phyloP scores from a whole-genome alignment of 2,113 vertebrate species.

The Burhinus oedicnemus region DNA sequence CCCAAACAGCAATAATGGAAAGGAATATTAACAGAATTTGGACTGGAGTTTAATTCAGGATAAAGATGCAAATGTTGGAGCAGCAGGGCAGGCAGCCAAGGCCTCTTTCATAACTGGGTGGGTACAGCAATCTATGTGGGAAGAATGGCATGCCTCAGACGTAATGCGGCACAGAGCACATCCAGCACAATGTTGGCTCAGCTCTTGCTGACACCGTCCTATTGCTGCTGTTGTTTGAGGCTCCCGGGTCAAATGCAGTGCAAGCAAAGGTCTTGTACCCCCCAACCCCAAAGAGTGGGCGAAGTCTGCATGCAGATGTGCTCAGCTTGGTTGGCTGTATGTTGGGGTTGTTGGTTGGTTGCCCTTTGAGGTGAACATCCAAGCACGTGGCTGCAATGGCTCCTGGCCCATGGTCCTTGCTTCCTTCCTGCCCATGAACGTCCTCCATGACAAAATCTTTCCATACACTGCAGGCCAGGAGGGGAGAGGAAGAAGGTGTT shows the following conservation, averaged over 20 bases:
- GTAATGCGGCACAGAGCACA: not conserved
- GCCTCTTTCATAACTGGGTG: slow-evolving; percentile 57
- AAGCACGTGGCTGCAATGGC: slow-evolving; percentile 1
- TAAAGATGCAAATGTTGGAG: slow-evolving; percentile 50
- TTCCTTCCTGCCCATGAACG: slow-evolving; percentile 33
- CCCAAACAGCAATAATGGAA: not conserved
- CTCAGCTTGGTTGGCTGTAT: not conserved
- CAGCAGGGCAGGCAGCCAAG: slow-evolving; percentile 46
- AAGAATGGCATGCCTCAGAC: slow-evolving; percentile 56
- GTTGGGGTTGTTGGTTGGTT: fast-evolving
- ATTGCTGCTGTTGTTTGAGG: not conserved
- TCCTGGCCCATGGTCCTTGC: not conserved
- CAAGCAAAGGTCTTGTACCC: not conserved
- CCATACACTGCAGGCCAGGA: not conserved
- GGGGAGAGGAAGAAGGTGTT: not conserved
- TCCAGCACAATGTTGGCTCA: slow-evolving; percentile 26
- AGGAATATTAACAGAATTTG: not conserved
- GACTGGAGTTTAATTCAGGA: slow-evolving; percentile 40
- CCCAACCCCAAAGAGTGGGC: not conserved
- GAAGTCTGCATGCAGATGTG: not conserved
- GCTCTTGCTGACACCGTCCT: not conserved
- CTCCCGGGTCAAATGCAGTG: not conserved
- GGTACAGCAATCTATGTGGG: slow-evolving; percentile 42
- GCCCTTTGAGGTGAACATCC: not conserved
- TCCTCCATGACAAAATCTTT: slow-evolving; percentile 27